These are phyloP conservation scores for Dione juno DNA, from an alignment of 2,888 invertebrate species.

Conservation along the genomic window DNA sequence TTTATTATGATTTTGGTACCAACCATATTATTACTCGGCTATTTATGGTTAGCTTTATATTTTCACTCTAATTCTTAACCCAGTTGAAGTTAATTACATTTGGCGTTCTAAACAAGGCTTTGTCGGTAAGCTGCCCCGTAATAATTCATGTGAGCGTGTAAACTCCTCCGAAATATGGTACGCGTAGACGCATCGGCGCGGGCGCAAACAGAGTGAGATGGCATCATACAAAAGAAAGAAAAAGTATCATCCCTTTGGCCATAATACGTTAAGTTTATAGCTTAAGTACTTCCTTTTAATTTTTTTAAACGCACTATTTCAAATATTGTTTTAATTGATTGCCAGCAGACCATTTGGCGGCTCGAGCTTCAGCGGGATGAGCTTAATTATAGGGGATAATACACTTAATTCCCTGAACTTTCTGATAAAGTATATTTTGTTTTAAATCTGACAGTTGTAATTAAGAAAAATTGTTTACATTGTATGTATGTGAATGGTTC, in stretches of 20 bases:
- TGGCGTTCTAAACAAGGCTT: constrained; percentile 78
- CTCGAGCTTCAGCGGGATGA: constrained; percentile 50
- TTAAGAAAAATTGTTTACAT: constrained; percentile 57
- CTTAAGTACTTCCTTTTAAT: constrained; percentile 73
- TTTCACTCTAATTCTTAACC: constrained; percentile 63
- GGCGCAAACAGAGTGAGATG: constrained; percentile 69
- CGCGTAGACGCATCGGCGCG: constrained; percentile 79
- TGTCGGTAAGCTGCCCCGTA: constrained; percentile 73
- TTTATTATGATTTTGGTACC: neutral
- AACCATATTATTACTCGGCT: constrained; percentile 13
- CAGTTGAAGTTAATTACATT: constrained; percentile 80
- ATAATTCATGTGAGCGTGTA: constrained; percentile 73
- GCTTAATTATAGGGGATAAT: constrained; percentile 72
- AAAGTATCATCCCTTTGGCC: constrained; percentile 52
- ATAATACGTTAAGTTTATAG: constrained; percentile 77
- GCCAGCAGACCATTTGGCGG: constrained; percentile 79
- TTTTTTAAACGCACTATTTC: constrained; percentile 78
- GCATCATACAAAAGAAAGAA: constrained; percentile 51
- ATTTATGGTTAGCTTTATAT: constrained; percentile 2
- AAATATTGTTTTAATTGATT: constrained; percentile 84
- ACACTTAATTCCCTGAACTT: constrained; percentile 58
- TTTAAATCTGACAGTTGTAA: constrained; percentile 63
- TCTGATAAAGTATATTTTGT: constrained; percentile 54
- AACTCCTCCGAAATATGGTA: constrained; percentile 65
- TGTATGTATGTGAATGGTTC: constrained; percentile 27